Evolutionary conservation across 1,140 invertebrate species (phyloP), one percentile per base, ranked within the genome.

Genomic region (Calycopis cecrops): DNA sequence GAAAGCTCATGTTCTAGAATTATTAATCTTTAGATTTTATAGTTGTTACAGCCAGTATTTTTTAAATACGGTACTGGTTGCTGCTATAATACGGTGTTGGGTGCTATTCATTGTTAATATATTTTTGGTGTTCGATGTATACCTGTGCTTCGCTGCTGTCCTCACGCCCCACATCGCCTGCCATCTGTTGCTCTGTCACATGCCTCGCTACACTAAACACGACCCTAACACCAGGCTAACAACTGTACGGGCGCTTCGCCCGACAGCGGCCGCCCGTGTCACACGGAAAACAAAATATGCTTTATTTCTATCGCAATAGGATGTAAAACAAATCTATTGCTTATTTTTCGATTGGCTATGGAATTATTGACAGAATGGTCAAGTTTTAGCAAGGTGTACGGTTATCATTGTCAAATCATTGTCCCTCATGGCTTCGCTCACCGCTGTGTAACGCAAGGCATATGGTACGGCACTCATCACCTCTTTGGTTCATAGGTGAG

Each of bases 171-270:
- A 74, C 72, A 76, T 81, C 76, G 76, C 79, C 79, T 79, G 74
- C 76, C 72, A 71, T 75, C 58, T 71, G 63, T 72, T 65, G 73
- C 76, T 75, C 69, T 76, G 67, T 80, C 79, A 80, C 75, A 71
- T 72, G 78, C 79, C 79, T 83, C 70, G 79, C 81, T 76, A 85
- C 73, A 78, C 81, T 82, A 80, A 84, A 85, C 75, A 75, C 73
- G 71, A 76, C 67, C 67, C 62, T 81, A 80, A 79, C 76, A 70
- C 76, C 69, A 67, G 57, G 73, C 71, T 79, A 71, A 71, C 70
- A 76, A 71, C 67, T 72, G 21, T 28, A 28, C 21, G 21, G 21
- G 21, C 2, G 21, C 6, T 6, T 28, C 21, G 2, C 6, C 6
- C 21, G 21, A 28, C 21, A 28, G 21, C 21, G 21, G 2, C 21